phyloP scores from a whole-genome alignment of 2,888 invertebrate genomes.

The Oscheius sp. region DNA sequence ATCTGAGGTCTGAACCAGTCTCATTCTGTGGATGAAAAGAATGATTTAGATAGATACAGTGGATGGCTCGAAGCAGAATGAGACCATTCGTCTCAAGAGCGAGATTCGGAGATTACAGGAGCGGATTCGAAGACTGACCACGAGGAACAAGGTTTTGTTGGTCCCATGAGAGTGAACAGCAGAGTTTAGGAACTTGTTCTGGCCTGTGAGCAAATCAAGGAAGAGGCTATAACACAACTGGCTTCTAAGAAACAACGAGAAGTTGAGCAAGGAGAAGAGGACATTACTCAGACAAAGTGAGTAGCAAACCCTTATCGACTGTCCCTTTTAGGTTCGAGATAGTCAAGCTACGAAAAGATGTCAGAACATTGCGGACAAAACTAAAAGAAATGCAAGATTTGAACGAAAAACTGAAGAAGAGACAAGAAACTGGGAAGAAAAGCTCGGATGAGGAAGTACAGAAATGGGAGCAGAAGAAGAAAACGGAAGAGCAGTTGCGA shows the following conservation, averaged over 20 bases:
- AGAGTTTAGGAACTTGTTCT: conserved; percentile 41
- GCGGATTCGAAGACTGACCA: conserved; percentile 40
- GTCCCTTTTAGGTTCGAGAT: conserved; percentile 33
- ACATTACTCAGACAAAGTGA: conserved; percentile 34
- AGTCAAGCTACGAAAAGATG: conserved; percentile 40
- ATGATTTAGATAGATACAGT: conserved; percentile 13
- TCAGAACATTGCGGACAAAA: conserved; percentile 45
- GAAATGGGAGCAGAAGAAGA: conserved; percentile 32
- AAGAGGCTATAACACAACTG: conserved; percentile 51
- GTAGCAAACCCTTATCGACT: neutral
- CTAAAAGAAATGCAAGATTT: conserved; percentile 38
- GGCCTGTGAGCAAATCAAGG: conserved; percentile 57
- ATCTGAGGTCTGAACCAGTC: neutral
- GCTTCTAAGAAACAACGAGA: conserved; percentile 35
- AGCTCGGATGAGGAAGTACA: conserved; percentile 36
- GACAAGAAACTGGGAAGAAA: conserved; percentile 37
- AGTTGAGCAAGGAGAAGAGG: conserved; percentile 40
- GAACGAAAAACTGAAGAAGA: conserved; percentile 22
- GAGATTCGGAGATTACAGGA: conserved; percentile 51
- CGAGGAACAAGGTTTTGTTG: conserved; percentile 41
- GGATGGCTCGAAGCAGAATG: conserved; percentile 31
- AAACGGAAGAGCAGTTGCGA: conserved; percentile 6
- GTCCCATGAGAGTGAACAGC: neutral
- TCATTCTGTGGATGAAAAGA: neutral
- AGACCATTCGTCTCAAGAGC: conserved; percentile 36